phyloP scores from a whole-genome alignment of 2,888 invertebrate genomes.

The Esperia sulphurella region DNA sequence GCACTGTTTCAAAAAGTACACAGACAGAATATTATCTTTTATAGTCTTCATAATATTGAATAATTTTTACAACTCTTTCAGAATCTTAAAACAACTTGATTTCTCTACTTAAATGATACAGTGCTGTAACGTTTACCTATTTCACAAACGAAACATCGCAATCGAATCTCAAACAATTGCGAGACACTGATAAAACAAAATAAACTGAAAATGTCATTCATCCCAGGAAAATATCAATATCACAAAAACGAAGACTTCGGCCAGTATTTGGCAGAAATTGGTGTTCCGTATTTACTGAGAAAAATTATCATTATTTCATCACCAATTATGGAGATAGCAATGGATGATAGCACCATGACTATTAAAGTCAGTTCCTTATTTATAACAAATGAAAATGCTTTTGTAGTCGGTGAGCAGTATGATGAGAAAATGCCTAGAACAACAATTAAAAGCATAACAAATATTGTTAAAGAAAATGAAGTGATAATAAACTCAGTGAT shows the following conservation, averaged over 20 bases:
- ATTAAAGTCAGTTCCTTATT: constrained; percentile 63
- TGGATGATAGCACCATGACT: constrained; percentile 58
- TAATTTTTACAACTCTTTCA: no score
- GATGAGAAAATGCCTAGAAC: constrained; percentile 71
- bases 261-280: constrained; percentile 69
- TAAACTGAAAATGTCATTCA: background rate
- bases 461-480: constrained; percentile 17
- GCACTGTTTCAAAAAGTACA: no score
- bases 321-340: constrained; percentile 64
- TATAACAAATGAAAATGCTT: constrained; percentile 52
- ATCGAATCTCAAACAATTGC: no score
- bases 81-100: no score
- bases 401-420: constrained; percentile 71
- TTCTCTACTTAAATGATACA: no score
- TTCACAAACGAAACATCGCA: no score
- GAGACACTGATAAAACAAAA: background rate
- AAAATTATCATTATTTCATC: constrained; percentile 71
- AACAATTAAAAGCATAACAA: constrained; percentile 19
- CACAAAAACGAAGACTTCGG: constrained; percentile 75
- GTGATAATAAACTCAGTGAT: constrained; percentile 51
- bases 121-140: no score
- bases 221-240: constrained; percentile 64
- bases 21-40: no score
- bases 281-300: constrained; percentile 73
- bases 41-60: no score